Evolutionary conservation across 2,797 vertebrate genomes (phyloP).

Genomic region (Ara ararauna): DNA sequence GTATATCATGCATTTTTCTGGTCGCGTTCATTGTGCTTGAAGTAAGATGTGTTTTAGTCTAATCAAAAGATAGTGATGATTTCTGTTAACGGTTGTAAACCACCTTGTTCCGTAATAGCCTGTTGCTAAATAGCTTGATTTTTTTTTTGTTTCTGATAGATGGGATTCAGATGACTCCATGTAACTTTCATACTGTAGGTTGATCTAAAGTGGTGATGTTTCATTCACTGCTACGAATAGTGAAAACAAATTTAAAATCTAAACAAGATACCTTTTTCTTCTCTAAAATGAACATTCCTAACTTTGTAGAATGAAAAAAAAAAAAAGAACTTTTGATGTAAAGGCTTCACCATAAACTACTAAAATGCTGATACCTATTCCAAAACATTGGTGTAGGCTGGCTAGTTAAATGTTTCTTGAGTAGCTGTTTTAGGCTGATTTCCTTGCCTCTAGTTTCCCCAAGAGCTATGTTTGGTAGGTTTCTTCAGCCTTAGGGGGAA

Average conservation of each 20-base stretch:
- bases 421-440: not conserved
- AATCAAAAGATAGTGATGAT: not conserved
- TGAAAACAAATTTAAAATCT: not conserved
- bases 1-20: not conserved
- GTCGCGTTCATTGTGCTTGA: not conserved
- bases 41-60: not conserved
- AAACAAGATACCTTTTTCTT: not conserved
- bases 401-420: not conserved
- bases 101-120: not conserved
- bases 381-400: not conserved
- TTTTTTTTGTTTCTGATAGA: not conserved
- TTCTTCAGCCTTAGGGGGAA: not conserved
- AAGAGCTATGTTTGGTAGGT: not conserved
- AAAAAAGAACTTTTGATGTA: not conserved
- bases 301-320: not conserved
- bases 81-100: not conserved
- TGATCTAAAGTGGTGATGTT: not conserved
- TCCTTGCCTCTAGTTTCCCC: not conserved
- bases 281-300: not conserved
- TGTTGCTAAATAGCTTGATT: not conserved
- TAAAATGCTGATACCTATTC: not conserved
- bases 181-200: not conserved
- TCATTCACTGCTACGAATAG: not conserved
- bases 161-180: not conserved
- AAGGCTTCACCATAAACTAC: not conserved